Conservation (phyloP, 2,888 invertebrate genomes). For the Eilema depressum region DNA sequence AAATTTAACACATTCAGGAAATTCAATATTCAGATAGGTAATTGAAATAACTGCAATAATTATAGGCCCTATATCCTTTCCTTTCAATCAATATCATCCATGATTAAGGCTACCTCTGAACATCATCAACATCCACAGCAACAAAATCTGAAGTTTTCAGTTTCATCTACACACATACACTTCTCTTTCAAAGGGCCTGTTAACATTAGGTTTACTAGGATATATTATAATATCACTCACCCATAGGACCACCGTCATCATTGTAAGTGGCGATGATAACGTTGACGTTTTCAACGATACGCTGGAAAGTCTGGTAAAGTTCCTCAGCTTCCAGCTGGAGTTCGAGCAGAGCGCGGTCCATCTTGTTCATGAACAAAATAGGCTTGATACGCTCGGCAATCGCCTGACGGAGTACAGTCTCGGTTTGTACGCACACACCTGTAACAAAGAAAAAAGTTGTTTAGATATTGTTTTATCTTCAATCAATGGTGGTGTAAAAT, state of each 20-base stretch:
- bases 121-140: too few species aligned
- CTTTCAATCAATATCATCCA: neutral
- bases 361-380: constrained; percentile 99
- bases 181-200: neutral
- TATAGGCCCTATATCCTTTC: neutral
- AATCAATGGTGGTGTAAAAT: too few species aligned
- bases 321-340: constrained; percentile 98
- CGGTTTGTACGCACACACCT: constrained; percentile 99
- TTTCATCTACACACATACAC: too few species aligned
- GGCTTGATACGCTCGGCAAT: constrained; percentile 99
- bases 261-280: constrained; percentile 99
- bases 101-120: neutral
- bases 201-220: neutral
- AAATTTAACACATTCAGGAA: neutral
- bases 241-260: constrained; percentile 99
- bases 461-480: neutral
- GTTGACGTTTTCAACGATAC: constrained; percentile 99
- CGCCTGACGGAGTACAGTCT: constrained; percentile 99
- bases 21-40: too few species aligned
- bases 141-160: too few species aligned
- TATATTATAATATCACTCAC: constrained; percentile 63
- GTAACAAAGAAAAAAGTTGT: neutral
- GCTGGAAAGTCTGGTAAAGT: constrained; percentile 99
- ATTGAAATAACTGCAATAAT: neutral
- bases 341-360: constrained; percentile 99